Evolutionary conservation across 2,888 invertebrate genomes (phyloP), one percentile per base, ranked within the genome.

Genomic region (Pardosa pseudoannulata): DNA sequence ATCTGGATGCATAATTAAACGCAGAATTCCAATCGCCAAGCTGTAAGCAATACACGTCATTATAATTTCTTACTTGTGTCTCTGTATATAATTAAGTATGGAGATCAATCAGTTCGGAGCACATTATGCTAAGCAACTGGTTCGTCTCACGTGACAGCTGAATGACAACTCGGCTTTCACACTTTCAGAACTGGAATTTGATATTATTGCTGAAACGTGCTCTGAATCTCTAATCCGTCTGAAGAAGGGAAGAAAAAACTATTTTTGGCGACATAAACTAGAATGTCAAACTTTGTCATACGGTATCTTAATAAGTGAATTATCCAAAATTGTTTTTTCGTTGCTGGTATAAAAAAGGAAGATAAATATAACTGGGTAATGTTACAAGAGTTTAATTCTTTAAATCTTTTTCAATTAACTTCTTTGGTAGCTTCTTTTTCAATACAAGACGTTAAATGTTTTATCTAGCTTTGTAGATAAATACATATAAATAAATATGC

Each of bases 1-100:
- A n/a, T 56, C 56, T 23, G 16, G 23, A 23, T 23, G 56, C 56
- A 56, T 56, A 56, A 56, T 23, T 56, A 56, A 46, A 46, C 46
- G 16, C 16, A 46, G 23, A 3, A 56, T 56, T 23, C 56, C 56
- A 23, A 56, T 23, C 56, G 56, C 23, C 23, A 23, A 56, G 23
- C 56, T 56, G 3, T 23, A 23, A 56, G 56, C 23, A 23, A 23
- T 11, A 23, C 56, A 56, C 56, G 56, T 56, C 56, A 56, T 56
- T 56, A 56, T 56, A 56, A 56, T 56, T 56, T 56, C 56, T 56
- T 56, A 56, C 11, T 56, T 56, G 23, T 56, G 56, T 56, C 23
- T 56, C 56, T 19, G 23, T 56, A 56, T n/a, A n/a, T 56, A 56
- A 56, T 56, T 56, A 56, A 23, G 23, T 56, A 56, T 56, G 56